Evolutionary conservation across 2,797 vertebrate genomes (phyloP).

Genomic region (Pangasius macronema): DNA sequence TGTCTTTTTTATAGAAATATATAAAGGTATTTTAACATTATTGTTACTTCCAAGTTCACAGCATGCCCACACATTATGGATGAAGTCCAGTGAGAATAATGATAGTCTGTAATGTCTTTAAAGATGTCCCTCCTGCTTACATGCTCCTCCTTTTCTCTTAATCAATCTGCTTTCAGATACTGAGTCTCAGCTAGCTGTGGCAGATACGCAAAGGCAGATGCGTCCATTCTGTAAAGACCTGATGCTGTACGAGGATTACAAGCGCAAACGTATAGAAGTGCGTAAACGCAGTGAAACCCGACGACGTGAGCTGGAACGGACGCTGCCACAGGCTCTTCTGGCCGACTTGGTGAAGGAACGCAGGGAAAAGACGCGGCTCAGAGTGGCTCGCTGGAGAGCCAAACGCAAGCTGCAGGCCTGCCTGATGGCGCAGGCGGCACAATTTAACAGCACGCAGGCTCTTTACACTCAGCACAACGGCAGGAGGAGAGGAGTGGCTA

Average conservation of each 20-base stretch:
- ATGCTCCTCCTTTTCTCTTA: background rate
- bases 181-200: conserved; percentile 41
- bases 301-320: conserved; percentile 75
- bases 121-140: background rate
- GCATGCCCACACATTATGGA: background rate
- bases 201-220: conserved; percentile 53
- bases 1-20: background rate
- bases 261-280: conserved; percentile 72
- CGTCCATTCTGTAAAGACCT: conserved; percentile 72
- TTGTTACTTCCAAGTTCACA: background rate
- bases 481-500: conserved; percentile 38
- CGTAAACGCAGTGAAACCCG: conserved; percentile 67
- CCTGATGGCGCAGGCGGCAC: conserved; percentile 56
- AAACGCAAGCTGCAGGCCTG: conserved; percentile 79
- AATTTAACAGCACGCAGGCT: conserved; percentile 38
- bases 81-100: background rate
- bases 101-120: background rate
- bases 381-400: conserved; percentile 79
- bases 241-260: conserved; percentile 75
- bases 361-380: conserved; percentile 78
- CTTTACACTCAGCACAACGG: conserved; percentile 41
- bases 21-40: background rate
- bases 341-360: conserved; percentile 74
- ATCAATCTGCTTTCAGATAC: conserved; percentile 39
- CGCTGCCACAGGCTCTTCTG: conserved; percentile 77